Evolutionary conservation across 2,888 invertebrate genomes (phyloP).

Genomic region (Exephanes ischioxanthus): DNA sequence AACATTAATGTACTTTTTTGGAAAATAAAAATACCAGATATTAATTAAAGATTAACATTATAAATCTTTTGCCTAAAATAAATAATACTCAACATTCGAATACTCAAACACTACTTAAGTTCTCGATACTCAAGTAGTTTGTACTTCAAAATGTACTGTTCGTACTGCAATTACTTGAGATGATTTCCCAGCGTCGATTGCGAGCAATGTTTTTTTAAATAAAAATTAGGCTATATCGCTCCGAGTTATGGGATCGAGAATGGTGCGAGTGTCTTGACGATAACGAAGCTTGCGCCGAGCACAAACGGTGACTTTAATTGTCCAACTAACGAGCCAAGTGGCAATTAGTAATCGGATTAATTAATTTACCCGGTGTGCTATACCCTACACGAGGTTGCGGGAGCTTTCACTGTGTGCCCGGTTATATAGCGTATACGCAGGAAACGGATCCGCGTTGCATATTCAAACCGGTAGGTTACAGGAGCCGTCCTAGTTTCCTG

Average conservation of each 20-base stretch:
- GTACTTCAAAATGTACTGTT: too few relatives aligned
- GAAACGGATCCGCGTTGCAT: conserved; percentile 64
- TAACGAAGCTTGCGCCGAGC: conserved; percentile 60
- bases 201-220: background rate
- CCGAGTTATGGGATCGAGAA: background rate
- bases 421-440: conserved; percentile 18
- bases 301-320: conserved; percentile 69
- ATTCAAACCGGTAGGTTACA: conserved; percentile 59
- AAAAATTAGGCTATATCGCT: background rate
- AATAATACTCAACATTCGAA: too few relatives aligned
- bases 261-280: conserved; percentile 48
- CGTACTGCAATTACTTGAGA: too few relatives aligned
- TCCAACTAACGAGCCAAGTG: conserved; percentile 71
- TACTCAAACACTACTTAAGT: too few relatives aligned
- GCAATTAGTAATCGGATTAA: conserved; percentile 73
- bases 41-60: too few relatives aligned
- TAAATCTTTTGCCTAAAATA: too few relatives aligned
- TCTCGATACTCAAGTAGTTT: too few relatives aligned
- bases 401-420: conserved; percentile 18
- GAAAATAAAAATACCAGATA: too few relatives aligned
- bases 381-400: conserved; percentile 34
- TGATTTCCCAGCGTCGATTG: too few relatives aligned
- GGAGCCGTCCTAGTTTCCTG: conserved; percentile 26
- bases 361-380: conserved; percentile 68
- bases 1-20: too few relatives aligned